Conservation (phyloP, 2,888 invertebrate species). For the Drosophila recens region DNA sequence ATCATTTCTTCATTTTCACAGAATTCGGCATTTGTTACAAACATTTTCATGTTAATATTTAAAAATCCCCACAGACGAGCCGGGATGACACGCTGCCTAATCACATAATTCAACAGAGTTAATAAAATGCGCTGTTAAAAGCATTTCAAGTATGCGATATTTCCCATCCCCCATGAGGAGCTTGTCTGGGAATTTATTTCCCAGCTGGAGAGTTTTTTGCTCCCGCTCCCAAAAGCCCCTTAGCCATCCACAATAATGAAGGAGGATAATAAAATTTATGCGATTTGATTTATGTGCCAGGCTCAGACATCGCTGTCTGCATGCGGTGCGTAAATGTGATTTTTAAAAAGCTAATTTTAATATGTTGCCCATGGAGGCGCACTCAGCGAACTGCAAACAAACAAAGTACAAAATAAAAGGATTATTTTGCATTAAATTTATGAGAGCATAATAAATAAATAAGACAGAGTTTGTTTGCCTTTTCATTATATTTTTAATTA, state of each 20-base stretch:
- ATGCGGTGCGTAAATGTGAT: constrained; percentile 37
- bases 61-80: constrained; percentile 3
- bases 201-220: constrained; percentile 9
- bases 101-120: constrained; percentile 47
- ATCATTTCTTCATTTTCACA: constrained; percentile 5
- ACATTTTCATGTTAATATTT: constrained; percentile 27
- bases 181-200: constrained; percentile 20
- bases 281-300: constrained; percentile 47
- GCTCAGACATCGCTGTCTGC: constrained; percentile 21
- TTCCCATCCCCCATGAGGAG: constrained; percentile 3
- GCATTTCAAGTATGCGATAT: constrained; percentile 35
- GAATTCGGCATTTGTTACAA: background rate
- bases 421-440: constrained; percentile 31
- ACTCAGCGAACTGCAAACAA: constrained; percentile 11
- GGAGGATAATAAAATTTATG: constrained; percentile 54
- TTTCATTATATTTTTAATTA: constrained; percentile 22
- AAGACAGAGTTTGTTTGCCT: constrained; percentile 9
- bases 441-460: constrained; percentile 27
- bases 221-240: background rate
- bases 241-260: constrained; percentile 4
- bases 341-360: constrained; percentile 28
- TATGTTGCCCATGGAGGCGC: constrained; percentile 3
- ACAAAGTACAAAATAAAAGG: constrained; percentile 26
- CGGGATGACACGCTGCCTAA: constrained; percentile 16
- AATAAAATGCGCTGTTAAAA: constrained; percentile 56